A percentile compares a stretch with the other conserved stretches of the same genome.
Evolutionary conservation across 2,797 vertebrate genomes (phyloP).

Genomic region (Craterocephalus amniculus): DNA sequence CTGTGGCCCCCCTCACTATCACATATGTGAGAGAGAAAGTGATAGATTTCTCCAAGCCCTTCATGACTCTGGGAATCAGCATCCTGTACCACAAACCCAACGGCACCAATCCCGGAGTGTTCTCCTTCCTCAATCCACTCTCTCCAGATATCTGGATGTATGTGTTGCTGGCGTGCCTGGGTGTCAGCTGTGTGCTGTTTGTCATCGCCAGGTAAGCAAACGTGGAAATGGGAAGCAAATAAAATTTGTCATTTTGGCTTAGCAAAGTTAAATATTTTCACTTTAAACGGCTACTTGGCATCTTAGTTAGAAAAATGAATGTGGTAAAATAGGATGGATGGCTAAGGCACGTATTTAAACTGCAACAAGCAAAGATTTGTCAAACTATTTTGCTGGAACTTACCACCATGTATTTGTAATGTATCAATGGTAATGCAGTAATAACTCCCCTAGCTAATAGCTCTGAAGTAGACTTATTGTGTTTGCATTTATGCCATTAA

Average conservation of each 20-base stretch:
- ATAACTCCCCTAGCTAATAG: not conserved
- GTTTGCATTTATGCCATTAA: not conserved
- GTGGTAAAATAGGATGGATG: not conserved
- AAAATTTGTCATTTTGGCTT: not conserved
- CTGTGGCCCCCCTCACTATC: conserved; percentile 96
- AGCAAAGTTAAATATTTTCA: not conserved
- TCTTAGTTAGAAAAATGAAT: not conserved
- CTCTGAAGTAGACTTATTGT: not conserved
- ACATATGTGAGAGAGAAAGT: conserved; percentile 98
- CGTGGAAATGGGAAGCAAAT: not conserved
- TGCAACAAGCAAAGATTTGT: too few species aligned
- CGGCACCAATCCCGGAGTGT: conserved; percentile 96
- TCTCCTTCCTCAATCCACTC: conserved; percentile 96
- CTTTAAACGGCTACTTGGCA: not conserved
- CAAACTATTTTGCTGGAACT: too few species aligned
- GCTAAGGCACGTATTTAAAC: too few species aligned
- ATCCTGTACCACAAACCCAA: conserved; percentile 98
- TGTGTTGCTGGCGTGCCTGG: conserved; percentile 94
- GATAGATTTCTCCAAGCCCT: conserved; percentile 98
- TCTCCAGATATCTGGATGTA: conserved; percentile 99
- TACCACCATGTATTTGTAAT: not conserved
- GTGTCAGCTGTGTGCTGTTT: conserved; percentile 98
- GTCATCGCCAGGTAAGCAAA: conserved; percentile 94
- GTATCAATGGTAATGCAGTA: not conserved
- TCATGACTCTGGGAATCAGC: conserved; percentile 98